These are phyloP conservation scores for Pelobates cultripes DNA, from an alignment of 2,797 vertebrate species.

Conservation along the genomic window DNA sequence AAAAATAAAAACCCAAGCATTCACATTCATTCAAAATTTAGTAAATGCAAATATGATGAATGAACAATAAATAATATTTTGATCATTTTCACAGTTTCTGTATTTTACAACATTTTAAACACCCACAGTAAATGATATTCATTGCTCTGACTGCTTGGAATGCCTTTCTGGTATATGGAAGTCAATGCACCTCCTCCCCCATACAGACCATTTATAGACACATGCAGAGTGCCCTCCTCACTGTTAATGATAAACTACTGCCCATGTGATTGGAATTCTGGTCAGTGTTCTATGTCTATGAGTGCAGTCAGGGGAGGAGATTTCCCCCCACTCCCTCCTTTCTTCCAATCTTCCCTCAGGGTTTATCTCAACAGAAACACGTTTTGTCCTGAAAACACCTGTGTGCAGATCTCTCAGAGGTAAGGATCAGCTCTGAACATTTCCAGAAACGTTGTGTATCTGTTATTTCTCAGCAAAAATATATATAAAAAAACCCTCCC, in stretches of 20 bases:
- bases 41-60: too few relatives aligned
- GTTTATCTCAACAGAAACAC: constrained; percentile 4
- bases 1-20: too few relatives aligned
- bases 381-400: constrained; percentile 7
- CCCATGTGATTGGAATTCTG: constrained; percentile 18
- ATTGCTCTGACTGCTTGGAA: neutral
- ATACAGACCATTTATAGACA: constrained; percentile 43
- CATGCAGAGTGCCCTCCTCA: constrained; percentile 26
- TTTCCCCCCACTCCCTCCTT: neutral
- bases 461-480: too few relatives aligned
- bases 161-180: neutral
- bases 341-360: neutral
- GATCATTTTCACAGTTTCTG: too few relatives aligned
- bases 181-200: neutral
- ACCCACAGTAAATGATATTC: neutral
- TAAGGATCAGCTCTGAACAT: constrained; percentile 5
- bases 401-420: constrained; percentile 17
- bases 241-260: constrained; percentile 67
- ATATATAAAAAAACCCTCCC: too few relatives aligned
- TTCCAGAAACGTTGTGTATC: too few relatives aligned
- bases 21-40: too few relatives aligned
- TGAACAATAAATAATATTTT: too few relatives aligned
- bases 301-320: constrained; percentile 5
- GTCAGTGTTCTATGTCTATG: too few relatives aligned
- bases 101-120: too few relatives aligned